phyloP scores from a whole-genome alignment of 2,113 vertebrate genomes.

The Oreochromis spilurus region DNA sequence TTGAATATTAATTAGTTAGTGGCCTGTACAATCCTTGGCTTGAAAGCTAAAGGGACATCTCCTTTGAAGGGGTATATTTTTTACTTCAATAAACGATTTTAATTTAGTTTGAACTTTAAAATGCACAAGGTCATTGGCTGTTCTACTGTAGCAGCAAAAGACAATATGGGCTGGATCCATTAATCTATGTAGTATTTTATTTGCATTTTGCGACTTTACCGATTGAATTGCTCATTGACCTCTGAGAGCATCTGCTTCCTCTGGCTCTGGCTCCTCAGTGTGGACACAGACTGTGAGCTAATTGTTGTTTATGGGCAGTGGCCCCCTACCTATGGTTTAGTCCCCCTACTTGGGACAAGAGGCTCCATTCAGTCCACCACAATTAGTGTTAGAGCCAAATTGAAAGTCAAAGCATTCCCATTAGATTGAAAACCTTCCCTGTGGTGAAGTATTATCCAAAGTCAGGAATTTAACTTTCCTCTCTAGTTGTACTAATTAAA shows the following conservation, averaged over 20 bases:
- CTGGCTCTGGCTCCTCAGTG: background rate
- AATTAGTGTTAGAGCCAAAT: conserved; percentile 19
- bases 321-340: background rate
- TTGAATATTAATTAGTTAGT: conserved; percentile 16
- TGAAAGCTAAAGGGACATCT: background rate
- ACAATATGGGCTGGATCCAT: background rate
- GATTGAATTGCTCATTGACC: conserved; percentile 22
- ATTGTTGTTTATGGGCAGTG: conserved; percentile 13
- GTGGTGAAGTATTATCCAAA: conserved; percentile 7
- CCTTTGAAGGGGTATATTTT: background rate
- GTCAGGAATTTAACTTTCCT: conserved; percentile 27
- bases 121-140: background rate
- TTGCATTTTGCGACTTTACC: conserved; percentile 43
- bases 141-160: background rate
- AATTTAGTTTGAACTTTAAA: background rate
- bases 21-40: background rate
- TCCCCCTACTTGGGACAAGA: background rate
- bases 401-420: conserved; percentile 31
- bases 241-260: conserved; percentile 53
- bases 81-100: background rate
- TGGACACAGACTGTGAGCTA: background rate
- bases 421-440: conserved; percentile 27
- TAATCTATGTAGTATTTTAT: conserved; percentile 14
- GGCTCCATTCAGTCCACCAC: background rate
- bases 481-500: conserved; percentile 36